phyloP scores from a whole-genome alignment of 2,113 vertebrate genomes.

The Lycaon pictus region DNA sequence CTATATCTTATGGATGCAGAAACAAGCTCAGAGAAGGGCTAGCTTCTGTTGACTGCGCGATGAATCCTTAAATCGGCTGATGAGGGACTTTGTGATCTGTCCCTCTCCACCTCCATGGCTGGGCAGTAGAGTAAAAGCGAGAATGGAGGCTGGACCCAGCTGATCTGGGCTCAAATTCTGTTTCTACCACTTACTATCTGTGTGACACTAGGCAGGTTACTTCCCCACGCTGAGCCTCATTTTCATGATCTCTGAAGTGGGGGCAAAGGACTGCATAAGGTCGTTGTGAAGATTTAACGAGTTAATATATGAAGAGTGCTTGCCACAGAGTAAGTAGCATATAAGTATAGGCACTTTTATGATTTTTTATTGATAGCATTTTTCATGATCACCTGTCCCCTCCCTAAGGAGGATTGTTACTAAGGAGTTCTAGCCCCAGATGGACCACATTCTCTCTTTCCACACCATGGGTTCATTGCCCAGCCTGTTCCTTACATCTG shows the following conservation, averaged over 20 bases:
- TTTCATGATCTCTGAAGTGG: neutral
- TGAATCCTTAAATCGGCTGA: neutral
- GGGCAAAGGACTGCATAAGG: neutral
- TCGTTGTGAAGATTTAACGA: neutral
- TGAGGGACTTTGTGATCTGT: neutral
- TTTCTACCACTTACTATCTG: neutral
- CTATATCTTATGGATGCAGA: rapidly evolving
- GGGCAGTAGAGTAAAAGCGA: neutral
- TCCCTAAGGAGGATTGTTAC: neutral
- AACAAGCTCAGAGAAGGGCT: neutral
- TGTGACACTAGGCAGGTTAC: neutral
- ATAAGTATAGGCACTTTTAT: neutral
- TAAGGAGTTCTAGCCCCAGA: too few species aligned
- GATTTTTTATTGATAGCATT: neutral
- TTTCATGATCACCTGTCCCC: neutral
- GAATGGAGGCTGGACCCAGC: neutral
- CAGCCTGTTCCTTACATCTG: neutral
- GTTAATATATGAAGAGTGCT: neutral
- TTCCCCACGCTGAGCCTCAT: neutral
- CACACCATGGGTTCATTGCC: neutral
- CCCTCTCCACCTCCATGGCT: neutral
- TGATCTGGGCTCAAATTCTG: neutral
- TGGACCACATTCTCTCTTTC: neutral
- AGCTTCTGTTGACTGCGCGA: neutral
- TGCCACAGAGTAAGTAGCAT: neutral